These are phyloP conservation scores for Gortyna flavago DNA, from an alignment of 2,888 invertebrate genomes.

Conservation along the genomic window DNA sequence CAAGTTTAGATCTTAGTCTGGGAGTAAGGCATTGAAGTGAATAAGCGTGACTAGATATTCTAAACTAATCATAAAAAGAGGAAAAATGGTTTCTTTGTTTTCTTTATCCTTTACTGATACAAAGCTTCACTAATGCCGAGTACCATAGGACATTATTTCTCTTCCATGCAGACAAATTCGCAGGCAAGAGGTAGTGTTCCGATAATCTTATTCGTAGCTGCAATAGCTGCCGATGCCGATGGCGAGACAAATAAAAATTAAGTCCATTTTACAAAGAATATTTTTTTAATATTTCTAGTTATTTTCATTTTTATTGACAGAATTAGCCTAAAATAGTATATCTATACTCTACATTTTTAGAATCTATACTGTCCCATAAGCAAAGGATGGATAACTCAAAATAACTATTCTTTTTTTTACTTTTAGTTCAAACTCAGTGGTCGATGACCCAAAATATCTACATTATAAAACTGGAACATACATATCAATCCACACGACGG, in stretches of 20 bases:
- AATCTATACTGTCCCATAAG: background rate
- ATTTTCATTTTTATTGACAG: background rate
- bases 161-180: background rate
- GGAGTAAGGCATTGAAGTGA: background rate
- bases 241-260: background rate
- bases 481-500: background rate
- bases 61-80: background rate
- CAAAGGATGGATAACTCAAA: background rate
- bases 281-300: background rate
- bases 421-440: background rate
- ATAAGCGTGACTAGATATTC: background rate
- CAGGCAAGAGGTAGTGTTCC: background rate
- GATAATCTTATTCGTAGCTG: background rate
- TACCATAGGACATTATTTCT: background rate
- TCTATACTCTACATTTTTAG: background rate
- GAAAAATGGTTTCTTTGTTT: background rate
- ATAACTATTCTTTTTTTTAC: too few species aligned
- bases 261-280: background rate
- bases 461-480: background rate
- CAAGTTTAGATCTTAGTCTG: background rate
- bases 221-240: background rate
- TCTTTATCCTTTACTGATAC: background rate
- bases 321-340: background rate
- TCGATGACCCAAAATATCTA: background rate
- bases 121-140: background rate